Conservation (phyloP, 2,797 vertebrate genomes). For the Anableps anableps region DNA sequence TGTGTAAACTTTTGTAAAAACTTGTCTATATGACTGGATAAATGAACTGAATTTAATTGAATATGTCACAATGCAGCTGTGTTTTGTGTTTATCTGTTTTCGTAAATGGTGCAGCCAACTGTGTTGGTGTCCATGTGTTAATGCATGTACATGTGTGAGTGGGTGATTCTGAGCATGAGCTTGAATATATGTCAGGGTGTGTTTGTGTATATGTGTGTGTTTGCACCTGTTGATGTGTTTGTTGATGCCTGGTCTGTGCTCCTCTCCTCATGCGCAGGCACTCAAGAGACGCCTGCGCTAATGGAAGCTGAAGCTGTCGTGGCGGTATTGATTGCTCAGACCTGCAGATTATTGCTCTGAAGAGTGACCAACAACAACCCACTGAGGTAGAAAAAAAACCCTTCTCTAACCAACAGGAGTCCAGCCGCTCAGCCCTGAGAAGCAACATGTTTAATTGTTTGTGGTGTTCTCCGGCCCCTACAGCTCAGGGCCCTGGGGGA, state of each 20-base stretch:
- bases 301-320: slow-evolving; percentile 80
- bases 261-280: slow-evolving; percentile 78
- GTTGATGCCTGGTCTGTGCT: slow-evolving; percentile 72
- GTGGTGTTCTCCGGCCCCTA: slow-evolving; percentile 78
- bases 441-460: slow-evolving; percentile 87
- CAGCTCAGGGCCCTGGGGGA: slow-evolving; percentile 79
- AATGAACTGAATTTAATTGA: neutral
- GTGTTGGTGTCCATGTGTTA: slow-evolving; percentile 15
- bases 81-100: slow-evolving; percentile 5
- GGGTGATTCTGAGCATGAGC: slow-evolving; percentile 55
- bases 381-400: slow-evolving; percentile 68
- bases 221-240: slow-evolving; percentile 48
- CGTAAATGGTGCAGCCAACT: neutral
- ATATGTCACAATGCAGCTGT: neutral
- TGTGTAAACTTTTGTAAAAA: neutral
- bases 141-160: slow-evolving; percentile 40
- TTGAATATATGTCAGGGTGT: slow-evolving; percentile 58
- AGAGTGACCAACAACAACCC: slow-evolving; percentile 84
- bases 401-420: slow-evolving; percentile 75
- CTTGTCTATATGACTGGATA: neutral
- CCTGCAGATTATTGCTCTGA: slow-evolving; percentile 84
- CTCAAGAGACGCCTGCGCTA: slow-evolving; percentile 79
- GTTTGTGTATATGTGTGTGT: slow-evolving; percentile 34
- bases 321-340: slow-evolving; percentile 84
- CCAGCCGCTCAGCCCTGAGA: slow-evolving; percentile 67